phyloP scores from a whole-genome alignment of 2,113 vertebrate genomes.

The Nerophis ophidion region DNA sequence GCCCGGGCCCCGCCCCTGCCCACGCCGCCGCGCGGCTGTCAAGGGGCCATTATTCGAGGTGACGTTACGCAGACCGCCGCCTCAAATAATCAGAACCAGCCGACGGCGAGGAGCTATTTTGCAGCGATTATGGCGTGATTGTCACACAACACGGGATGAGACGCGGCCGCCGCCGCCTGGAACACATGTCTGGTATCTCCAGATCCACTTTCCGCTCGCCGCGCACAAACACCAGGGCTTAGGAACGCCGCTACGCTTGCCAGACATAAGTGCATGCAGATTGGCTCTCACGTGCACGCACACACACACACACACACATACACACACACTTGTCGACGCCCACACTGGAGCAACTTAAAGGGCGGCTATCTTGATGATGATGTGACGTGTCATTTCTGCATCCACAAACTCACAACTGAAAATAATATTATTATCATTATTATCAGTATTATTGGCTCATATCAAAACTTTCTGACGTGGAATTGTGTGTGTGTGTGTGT shows the following conservation, averaged over 20 bases:
- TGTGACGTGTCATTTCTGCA: too few species aligned
- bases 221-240: slow-evolving; percentile 49
- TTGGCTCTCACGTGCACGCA: slow-evolving; percentile 36
- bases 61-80: slow-evolving; percentile 91
- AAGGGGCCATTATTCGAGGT: slow-evolving; percentile 91
- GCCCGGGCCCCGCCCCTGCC: slow-evolving; percentile 20
- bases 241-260: slow-evolving; percentile 58
- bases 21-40: slow-evolving; percentile 84
- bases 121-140: slow-evolving; percentile 90
- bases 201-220: slow-evolving; percentile 65
- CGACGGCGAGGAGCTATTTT: slow-evolving; percentile 80
- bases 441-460: too few species aligned
- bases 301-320: slow-evolving; percentile 28
- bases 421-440: too few species aligned
- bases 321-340: slow-evolving; percentile 4
- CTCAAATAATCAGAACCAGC: slow-evolving; percentile 95
- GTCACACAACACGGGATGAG: slow-evolving; percentile 72
- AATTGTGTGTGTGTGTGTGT: too few species aligned
- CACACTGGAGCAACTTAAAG: too few species aligned
- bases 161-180: slow-evolving; percentile 57
- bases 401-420: too few species aligned
- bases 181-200: slow-evolving; percentile 75
- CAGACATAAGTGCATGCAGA: slow-evolving; percentile 72
- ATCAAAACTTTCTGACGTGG: too few species aligned
- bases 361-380: too few species aligned